These are phyloP conservation scores for Oreohelix idahoensis DNA, from an alignment of 1,140 invertebrate species.

Conservation along the genomic window DNA sequence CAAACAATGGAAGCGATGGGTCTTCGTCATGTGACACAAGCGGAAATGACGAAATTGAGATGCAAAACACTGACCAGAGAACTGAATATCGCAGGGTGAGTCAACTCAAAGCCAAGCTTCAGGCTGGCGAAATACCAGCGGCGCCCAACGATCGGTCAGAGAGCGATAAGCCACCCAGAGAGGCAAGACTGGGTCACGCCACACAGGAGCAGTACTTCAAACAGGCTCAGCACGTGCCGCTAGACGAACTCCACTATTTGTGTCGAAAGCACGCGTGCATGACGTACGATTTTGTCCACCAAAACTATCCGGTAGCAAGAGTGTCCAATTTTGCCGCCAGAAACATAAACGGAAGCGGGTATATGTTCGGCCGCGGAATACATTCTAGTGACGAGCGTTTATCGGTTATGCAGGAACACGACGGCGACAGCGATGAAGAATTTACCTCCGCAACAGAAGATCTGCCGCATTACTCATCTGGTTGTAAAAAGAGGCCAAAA, in stretches of 20 bases:
- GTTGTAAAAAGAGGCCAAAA: background rate
- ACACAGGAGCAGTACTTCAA: background rate
- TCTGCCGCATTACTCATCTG: background rate
- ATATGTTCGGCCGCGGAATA: slow-evolving; percentile 3
- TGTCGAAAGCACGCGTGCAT: background rate
- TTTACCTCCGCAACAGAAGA: slow-evolving; percentile 23
- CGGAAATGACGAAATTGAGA: background rate
- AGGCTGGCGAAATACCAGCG: background rate
- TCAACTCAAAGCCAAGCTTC: background rate
- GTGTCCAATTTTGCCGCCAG: slow-evolving; percentile 1
- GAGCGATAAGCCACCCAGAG: background rate
- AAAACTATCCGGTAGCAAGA: background rate
- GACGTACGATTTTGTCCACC: slow-evolving; percentile 8
- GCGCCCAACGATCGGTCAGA: background rate
- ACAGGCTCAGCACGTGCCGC: background rate
- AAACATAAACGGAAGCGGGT: slow-evolving; percentile 33
- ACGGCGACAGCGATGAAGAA: slow-evolving; percentile 27
- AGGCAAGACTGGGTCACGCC: background rate
- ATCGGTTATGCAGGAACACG: background rate
- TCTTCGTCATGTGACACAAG: slow-evolving; percentile 14
- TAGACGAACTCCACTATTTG: background rate
- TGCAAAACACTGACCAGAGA: background rate
- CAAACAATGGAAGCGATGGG: slow-evolving; percentile 26
- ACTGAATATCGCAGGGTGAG: background rate
- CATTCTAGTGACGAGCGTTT: background rate